Evolutionary conservation across 2,113 vertebrate species (phyloP).

Genomic region (Leptosomus discolor): DNA sequence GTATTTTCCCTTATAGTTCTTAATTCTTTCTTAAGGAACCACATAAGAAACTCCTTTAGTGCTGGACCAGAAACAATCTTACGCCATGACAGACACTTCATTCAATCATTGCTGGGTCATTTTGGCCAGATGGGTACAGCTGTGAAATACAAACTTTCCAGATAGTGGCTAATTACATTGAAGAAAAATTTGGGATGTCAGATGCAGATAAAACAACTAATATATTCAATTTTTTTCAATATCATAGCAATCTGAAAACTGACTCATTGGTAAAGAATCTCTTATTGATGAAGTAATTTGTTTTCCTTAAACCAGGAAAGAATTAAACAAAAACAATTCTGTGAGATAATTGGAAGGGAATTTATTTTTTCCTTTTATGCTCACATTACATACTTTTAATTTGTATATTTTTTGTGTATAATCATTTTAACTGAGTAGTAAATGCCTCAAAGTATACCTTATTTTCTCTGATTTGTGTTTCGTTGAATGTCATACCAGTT

Average conservation of each 20-base stretch:
- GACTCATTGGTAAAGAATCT: background rate
- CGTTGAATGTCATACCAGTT: background rate
- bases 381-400: background rate
- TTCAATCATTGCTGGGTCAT: background rate
- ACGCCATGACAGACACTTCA: background rate
- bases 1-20: background rate
- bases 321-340: background rate
- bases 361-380: background rate
- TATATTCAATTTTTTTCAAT: background rate
- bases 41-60: background rate
- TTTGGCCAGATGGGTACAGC: background rate
- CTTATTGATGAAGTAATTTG: background rate
- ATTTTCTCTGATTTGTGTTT: background rate
- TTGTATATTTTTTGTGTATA: background rate
- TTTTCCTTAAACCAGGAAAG: background rate
- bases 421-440: background rate
- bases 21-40: background rate
- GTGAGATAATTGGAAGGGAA: background rate
- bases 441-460: background rate
- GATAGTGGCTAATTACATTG: background rate
- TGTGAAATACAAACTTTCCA: slow-evolving; percentile 1
- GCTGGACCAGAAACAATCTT: background rate
- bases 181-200: background rate
- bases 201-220: background rate
- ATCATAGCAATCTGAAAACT: background rate